phyloP scores from a whole-genome alignment of 2,113 vertebrate species.

The Columbina picui region DNA sequence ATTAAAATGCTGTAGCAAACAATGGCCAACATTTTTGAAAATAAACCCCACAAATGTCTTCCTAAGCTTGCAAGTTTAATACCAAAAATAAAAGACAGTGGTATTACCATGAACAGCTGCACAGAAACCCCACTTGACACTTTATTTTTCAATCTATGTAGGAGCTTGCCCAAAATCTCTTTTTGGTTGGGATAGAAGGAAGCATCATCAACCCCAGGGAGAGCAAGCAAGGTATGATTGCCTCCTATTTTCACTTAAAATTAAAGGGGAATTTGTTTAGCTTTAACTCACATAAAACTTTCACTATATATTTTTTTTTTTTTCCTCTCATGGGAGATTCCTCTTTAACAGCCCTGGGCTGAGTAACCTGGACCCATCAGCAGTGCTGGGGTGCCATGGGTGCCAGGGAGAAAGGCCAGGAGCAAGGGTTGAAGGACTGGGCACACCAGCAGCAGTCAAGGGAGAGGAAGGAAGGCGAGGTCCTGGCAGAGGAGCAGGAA shows the following conservation, averaged over 20 bases:
- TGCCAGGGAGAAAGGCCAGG: neutral
- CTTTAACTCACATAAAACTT: neutral
- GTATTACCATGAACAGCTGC: neutral
- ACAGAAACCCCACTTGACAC: neutral
- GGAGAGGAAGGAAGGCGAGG: neutral
- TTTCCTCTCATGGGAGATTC: neutral
- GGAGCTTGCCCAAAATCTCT: neutral
- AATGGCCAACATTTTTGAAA: neutral
- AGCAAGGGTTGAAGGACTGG: neutral
- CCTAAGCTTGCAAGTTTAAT: neutral
- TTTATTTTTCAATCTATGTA: neutral
- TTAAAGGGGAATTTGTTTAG: neutral
- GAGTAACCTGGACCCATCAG: neutral
- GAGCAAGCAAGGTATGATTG: neutral
- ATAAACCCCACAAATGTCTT: neutral
- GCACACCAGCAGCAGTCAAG: neutral
- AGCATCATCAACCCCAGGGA: neutral
- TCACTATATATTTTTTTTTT: neutral
- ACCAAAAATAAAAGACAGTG: neutral
- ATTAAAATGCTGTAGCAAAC: neutral
- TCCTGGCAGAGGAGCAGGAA: neutral
- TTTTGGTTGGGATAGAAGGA: neutral
- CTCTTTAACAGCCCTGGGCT: neutral
- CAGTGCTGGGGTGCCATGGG: neutral
- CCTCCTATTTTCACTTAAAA: neutral